Base-by-base conservation (phyloP, 2,797 vertebrate species). In the Sylvia borin region DNA sequence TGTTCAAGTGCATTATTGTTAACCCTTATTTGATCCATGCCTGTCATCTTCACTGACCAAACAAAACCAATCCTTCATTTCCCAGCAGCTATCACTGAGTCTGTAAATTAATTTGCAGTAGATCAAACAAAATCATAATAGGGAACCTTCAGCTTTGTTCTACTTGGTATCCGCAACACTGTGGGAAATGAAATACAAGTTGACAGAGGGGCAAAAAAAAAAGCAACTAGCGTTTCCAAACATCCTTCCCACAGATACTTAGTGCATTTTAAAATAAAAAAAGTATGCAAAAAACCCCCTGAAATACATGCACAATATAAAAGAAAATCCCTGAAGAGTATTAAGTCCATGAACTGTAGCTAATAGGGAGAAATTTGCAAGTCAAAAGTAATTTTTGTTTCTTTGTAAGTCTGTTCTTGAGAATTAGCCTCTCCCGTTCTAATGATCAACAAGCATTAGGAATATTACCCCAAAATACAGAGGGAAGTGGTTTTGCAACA, bases 1-100 rank as follows among this genome's bases (percentile, higher is more conserved):
- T 97, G 95, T 88, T 97, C 93, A 95, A 97, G 91, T 97, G 83
- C 81, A 96, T 97, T 96, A 95, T 74, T 94, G 94, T 97, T 97
- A 98, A 98, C 96, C 77, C 89, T 94, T 97, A 97, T 98, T 98
- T 98, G 97, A 97, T 89, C 93, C 88, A 90, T 93, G 92, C 72
- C 91, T 87, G 94, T 97, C 95, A 38, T 97, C 95, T 94, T 97
- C 96, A 96, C 81, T 96, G 95, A 97, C 95, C 97, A 97, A 97
- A 97, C 61, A 94, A 98, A 96, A 91, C 85, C 91, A 96, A 91
- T 85, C 84, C 83, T 96, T 89, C 53, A 95, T 94, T 95, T 95
- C 94, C 92, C 95, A 96, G 92, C 91, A 93, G 93, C 66, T 94
- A 97, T 95, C 90, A 36, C 50, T 4, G 21, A 91, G 77, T 74